Evolutionary conservation across 2,888 invertebrate genomes (phyloP), one percentile per base, ranked within the genome.

Genomic region (Hydroisotoma schaefferi): DNA sequence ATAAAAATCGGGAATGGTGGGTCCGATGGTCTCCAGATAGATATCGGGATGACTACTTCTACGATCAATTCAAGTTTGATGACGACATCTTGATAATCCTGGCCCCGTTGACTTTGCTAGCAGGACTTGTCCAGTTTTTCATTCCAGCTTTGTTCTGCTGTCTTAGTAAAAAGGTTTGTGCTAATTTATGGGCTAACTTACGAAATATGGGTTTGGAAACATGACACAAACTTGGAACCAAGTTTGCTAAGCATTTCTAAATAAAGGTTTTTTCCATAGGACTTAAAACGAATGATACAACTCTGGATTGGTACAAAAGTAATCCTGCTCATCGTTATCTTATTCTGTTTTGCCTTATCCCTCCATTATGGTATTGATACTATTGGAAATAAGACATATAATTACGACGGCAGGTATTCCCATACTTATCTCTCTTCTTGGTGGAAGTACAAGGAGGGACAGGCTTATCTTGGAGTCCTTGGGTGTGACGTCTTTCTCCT

Each of bases 11-110:
- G 23, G 52, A 64, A 55, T 59, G 59, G 55, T 59, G 64, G 33
- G 47, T 64, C 4, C 62, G 63, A 25, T 57, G 64, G 29, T 23
- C 57, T 3, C 59, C 56, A 2, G 59, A 64, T n/a, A 48, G 59
- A 38, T 29, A 55, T 25, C 58, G 60, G 1, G 57, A 64, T 46
- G 62, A 67, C 37, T 51, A 55, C 20, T 67, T 64, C 26, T 67
- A 61, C 57, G 64, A 67, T 29, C 64, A 64, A 26, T 59, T 67
- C 33, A 65, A 61, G 26, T 67, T 67, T 33, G 61, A 59, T 10
- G 64, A 63, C 28, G 64, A 67, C 40, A 60, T 64, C 26, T 38
- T 67, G 12, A 54, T 64, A 38, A 61, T 67, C 6, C 57, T 67
- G 12, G 33, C 62, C 0, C 59, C 64, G 18, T n/a, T 64, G 5